phyloP scores from a whole-genome alignment of 2,113 vertebrate genomes.

The Chionomys nivalis region DNA sequence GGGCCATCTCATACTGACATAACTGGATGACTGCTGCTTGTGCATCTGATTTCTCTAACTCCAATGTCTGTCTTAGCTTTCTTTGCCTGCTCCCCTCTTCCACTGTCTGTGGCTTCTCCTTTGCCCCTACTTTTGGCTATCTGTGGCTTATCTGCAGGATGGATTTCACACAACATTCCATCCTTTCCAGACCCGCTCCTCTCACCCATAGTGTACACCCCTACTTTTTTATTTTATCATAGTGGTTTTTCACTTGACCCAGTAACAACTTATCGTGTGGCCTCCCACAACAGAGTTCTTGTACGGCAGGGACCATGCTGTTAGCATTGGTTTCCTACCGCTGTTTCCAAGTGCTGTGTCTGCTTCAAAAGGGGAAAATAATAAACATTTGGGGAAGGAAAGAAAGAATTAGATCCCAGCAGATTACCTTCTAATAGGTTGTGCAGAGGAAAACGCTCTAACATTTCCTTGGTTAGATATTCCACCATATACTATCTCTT shows the following conservation, averaged over 20 bases:
- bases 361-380: constrained; percentile 32
- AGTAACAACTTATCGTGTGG: background rate
- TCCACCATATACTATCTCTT: background rate
- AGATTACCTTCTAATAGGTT: background rate
- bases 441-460: background rate
- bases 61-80: background rate
- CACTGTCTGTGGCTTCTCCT: background rate
- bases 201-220: background rate
- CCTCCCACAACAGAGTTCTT: background rate
- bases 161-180: background rate
- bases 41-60: background rate
- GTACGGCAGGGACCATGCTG: background rate
- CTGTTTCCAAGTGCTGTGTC: background rate
- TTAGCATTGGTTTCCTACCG: background rate
- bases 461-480: background rate
- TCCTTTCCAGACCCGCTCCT: background rate
- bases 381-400: background rate
- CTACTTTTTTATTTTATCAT: background rate
- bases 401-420: background rate
- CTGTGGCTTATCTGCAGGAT: background rate
- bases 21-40: background rate
- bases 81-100: background rate
- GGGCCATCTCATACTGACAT: background rate
- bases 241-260: background rate
- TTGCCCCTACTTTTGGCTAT: background rate